Evolutionary conservation across 2,797 vertebrate species (phyloP), one percentile per base, ranked within the genome.

Genomic region (Halcyon chelicuti): DNA sequence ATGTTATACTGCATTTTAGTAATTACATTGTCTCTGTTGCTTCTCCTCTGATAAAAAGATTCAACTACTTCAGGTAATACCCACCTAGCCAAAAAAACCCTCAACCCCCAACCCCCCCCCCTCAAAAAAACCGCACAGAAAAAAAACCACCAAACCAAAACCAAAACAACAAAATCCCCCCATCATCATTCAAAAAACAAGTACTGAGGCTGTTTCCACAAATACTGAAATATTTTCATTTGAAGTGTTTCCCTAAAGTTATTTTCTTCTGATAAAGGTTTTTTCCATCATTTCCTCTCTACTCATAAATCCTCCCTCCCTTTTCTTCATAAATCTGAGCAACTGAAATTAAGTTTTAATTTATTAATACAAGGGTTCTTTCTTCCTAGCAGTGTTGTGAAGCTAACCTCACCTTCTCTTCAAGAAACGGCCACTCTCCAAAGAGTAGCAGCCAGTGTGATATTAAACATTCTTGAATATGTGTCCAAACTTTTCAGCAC

Each of bases 21-120:
- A 60, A 51, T 49, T 63, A 55, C 31, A 60, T 4, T 49, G 29
- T 44, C 40, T 75, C 47, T 61, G 44, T 33, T 61, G 33, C 26
- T 70, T 52, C 57, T 79, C 46, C 18, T 62, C 26, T 82, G 44
- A 79, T 13, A 82, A 71, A 88, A 87, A 78, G 12, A 9, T 62
- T 81, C 62, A 63, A 31, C 44, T 49, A 35, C 23, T 66, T 73
- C 47, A 77, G n/a, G 25, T 35, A 77, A 71, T 28, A 77, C 3
- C 5, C 13, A 74, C 10, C 7, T 57, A 51, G 26, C 0, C 0
- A 5, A 55, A 70, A 68, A 77, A 40, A 40, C 37, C 9, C 37
- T 37, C 37, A 37, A 10, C 37, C 5, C 37, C 37, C 37, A 37
- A 9, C 37, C 37, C 37, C 37, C 35, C 35, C 37, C 37, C 8